Evolutionary conservation across 2,113 vertebrate species (phyloP).

Genomic region (Fukomys damarensis): DNA sequence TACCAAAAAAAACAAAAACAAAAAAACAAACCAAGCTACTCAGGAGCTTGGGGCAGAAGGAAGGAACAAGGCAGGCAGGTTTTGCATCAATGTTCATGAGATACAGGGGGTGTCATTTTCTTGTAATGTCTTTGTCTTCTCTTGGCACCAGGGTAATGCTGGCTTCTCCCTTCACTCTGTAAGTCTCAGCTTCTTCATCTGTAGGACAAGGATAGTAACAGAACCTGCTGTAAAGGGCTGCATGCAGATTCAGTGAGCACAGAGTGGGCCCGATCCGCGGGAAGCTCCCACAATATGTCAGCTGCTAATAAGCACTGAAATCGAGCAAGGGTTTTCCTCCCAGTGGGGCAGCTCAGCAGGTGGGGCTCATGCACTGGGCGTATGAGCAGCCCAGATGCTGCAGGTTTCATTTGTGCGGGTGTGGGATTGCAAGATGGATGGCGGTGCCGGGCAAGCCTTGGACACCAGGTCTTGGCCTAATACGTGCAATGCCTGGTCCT

Average conservation of each 20-base stretch:
- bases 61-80: not conserved
- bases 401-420: not conserved
- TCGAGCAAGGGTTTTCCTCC: too few relatives aligned
- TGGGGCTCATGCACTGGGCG: not conserved
- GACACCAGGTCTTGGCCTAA: not conserved
- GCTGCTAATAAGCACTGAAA: not conserved
- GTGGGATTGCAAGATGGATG: not conserved
- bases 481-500: not conserved
- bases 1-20: not conserved
- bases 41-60: too few relatives aligned
- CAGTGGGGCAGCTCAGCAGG: not conserved
- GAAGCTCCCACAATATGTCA: not conserved
- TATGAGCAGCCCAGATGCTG: not conserved
- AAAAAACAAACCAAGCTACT: too few relatives aligned
- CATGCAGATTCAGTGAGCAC: not conserved
- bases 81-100: not conserved
- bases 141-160: not conserved
- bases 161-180: too few relatives aligned
- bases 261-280: not conserved
- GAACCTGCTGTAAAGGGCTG: not conserved
- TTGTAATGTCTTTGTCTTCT: not conserved
- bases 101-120: not conserved
- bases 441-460: fast-evolving
- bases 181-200: not conserved
- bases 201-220: not conserved